A percentile compares a stretch with the other conserved stretches of the same genome.
Evolutionary conservation across 2,113 vertebrate species (phyloP).

Genomic region (Stigmatopora argus): DNA sequence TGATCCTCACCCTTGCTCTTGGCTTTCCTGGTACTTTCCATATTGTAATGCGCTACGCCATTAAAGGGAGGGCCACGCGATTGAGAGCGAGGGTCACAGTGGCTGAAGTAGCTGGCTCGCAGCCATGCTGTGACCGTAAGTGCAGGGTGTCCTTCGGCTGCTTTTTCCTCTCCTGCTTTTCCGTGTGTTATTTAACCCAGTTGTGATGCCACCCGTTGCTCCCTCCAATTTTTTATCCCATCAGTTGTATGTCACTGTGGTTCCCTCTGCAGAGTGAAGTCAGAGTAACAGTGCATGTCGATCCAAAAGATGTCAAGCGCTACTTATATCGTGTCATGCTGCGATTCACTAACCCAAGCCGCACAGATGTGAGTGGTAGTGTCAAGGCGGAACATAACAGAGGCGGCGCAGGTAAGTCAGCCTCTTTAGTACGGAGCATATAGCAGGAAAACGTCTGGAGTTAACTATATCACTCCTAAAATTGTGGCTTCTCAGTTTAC

Average conservation of each 20-base stretch:
- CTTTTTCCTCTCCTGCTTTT: constrained; percentile 20
- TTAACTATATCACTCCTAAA: constrained; percentile 12
- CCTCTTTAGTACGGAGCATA: constrained; percentile 7
- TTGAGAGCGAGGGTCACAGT: constrained; percentile 72
- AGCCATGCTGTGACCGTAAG: constrained; percentile 81
- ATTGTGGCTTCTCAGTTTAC: background rate
- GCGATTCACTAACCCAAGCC: constrained; percentile 80
- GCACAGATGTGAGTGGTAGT: constrained; percentile 65
- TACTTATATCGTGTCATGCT: constrained; percentile 78
- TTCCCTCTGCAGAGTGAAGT: constrained; percentile 86
- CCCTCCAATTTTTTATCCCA: constrained; percentile 13
- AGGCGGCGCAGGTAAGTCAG: constrained; percentile 74
- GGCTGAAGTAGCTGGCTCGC: constrained; percentile 74
- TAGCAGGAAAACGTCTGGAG: constrained; percentile 10
- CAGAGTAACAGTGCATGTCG: constrained; percentile 81
- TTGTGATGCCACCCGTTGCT: constrained; percentile 24
- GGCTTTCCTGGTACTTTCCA: constrained; percentile 76
- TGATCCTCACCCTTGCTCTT: constrained; percentile 73
- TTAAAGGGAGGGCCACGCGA: constrained; percentile 56
- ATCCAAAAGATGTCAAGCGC: constrained; percentile 69
- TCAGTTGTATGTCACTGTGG: constrained; percentile 42
- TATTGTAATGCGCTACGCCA: constrained; percentile 75
- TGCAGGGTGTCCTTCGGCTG: constrained; percentile 51
- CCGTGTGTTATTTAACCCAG: constrained; percentile 28
- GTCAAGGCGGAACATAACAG: constrained; percentile 70